Percentiles rank a stretch among this genome's conserved stretches.
These are phyloP conservation scores for Dipus sagitta DNA, from an alignment of 2,797 vertebrate species.

Conservation along the genomic window DNA sequence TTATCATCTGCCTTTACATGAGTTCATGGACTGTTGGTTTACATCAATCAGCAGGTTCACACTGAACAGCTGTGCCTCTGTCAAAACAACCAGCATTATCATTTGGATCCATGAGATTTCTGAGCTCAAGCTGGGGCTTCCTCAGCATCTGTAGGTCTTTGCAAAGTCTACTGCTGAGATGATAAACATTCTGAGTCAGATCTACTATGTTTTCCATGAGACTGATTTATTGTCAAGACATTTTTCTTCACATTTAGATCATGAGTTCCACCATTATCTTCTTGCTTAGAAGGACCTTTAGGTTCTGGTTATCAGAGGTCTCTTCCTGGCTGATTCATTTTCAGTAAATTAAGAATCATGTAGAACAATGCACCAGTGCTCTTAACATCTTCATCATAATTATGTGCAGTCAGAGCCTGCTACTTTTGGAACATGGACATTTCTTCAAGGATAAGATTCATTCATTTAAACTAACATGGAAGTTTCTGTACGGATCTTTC, in stretches of 20 bases:
- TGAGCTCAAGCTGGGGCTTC: too few species aligned
- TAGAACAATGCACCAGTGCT: slow-evolving; percentile 94
- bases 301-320: slow-evolving; percentile 95
- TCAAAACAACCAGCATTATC: neutral
- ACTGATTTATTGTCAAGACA: neutral
- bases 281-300: slow-evolving; percentile 95
- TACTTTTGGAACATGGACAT: slow-evolving; percentile 98
- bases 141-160: too few species aligned
- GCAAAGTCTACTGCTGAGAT: neutral
- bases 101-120: too few species aligned
- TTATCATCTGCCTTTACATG: neutral
- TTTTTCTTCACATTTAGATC: slow-evolving; percentile 92
- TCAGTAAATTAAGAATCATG: slow-evolving; percentile 96
- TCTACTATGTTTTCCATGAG: neutral
- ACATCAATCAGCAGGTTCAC: too few species aligned
- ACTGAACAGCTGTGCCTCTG: neutral
- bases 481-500: slow-evolving; percentile 95
- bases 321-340: slow-evolving; percentile 85
- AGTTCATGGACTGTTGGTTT: neutral
- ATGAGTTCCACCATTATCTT: slow-evolving; percentile 98
- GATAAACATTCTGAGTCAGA: neutral
- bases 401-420: slow-evolving; percentile 96
- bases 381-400: slow-evolving; percentile 95
- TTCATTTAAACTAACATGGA: slow-evolving; percentile 90
- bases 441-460: slow-evolving; percentile 96